Base-by-base conservation (phyloP, 2,797 vertebrate species). In the Schizopygopsis malacanthus region DNA sequence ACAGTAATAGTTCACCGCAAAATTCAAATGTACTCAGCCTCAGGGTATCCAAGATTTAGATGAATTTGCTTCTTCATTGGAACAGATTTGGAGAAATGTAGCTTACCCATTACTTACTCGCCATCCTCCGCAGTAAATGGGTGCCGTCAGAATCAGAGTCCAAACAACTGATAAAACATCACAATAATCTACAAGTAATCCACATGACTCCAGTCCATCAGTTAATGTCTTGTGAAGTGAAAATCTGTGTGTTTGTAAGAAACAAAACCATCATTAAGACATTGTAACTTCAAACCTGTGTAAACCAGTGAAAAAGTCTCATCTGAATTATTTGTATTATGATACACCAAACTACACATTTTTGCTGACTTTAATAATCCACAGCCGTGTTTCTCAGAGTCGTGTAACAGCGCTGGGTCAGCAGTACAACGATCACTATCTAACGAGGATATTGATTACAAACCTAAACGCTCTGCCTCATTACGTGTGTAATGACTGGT, bases 401-500 rank as follows among this genome's bases (percentile, higher is more conserved):
- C 6, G 41, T 25, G 28, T 63, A n/a, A 47, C n/a, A 33, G 28
- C 9, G 28, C 69, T 80, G 28, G 78, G 47, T 86, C 61, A 77
- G 79, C 79, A 86, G n/a, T 43, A 25, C 78, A 73, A 43, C 41
- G 41, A 61, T 54, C 47, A 28, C 61, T 22, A 16, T 54, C 28
- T 61, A 54, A 56, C 39, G 70, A 84, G 25, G 25, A n/a, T 59
- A 47, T 70, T 9, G 39, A 61, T 37, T 45, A 59, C 22, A 81
- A 63, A 69, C 70, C 72, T 70, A 61, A 20, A 37, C 20, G 7
- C 22, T 52, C 8, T 65, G 28, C 28, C 16, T 78, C 47, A 54
- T 52, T 41, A 70, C 22, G 43, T n/a, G n/a, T n/a, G n/a, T n/a
- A n/a, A n/a, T n/a, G n/a, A n/a, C n/a, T n/a, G n/a, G n/a, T n/a